Evolutionary conservation across 1,140 invertebrate species (phyloP).

Genomic region (Calosoma granatense): DNA sequence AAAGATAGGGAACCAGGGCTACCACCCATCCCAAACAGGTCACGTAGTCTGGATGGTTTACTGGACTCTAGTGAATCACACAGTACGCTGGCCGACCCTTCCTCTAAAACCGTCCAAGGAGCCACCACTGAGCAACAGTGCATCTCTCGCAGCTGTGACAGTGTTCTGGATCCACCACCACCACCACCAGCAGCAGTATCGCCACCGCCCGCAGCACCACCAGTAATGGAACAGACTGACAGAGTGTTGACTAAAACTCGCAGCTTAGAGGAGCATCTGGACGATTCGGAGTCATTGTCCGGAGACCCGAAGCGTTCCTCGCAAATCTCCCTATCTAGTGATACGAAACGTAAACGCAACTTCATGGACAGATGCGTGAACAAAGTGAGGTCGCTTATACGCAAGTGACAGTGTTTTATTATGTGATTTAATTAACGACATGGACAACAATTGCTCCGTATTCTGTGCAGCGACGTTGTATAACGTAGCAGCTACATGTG

Average conservation of each 20-base stretch:
- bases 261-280: slow-evolving; percentile 18
- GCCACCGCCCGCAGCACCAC: not conserved
- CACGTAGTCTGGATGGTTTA: slow-evolving; percentile 59
- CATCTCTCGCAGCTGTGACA: slow-evolving; percentile 35
- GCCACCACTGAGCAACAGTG: slow-evolving; percentile 18
- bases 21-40: slow-evolving; percentile 37
- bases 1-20: slow-evolving; percentile 14
- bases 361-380: slow-evolving; percentile 70
- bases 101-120: slow-evolving; percentile 15
- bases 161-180: slow-evolving; percentile 25
- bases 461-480: not conserved
- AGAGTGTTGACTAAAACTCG: slow-evolving; percentile 15
- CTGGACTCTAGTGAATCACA: slow-evolving; percentile 28
- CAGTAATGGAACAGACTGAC: not conserved
- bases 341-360: slow-evolving; percentile 52
- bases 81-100: slow-evolving; percentile 25
- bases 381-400: slow-evolving; percentile 59
- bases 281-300: slow-evolving; percentile 14
- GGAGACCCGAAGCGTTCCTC: slow-evolving; percentile 28
- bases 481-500: not conserved
- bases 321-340: slow-evolving; percentile 29
- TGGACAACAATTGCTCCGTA: no score
- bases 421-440: not conserved
- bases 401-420: not conserved
- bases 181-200: not conserved